phyloP scores from a whole-genome alignment of 1,140 invertebrate species.

The Saxidomus purpurata region DNA sequence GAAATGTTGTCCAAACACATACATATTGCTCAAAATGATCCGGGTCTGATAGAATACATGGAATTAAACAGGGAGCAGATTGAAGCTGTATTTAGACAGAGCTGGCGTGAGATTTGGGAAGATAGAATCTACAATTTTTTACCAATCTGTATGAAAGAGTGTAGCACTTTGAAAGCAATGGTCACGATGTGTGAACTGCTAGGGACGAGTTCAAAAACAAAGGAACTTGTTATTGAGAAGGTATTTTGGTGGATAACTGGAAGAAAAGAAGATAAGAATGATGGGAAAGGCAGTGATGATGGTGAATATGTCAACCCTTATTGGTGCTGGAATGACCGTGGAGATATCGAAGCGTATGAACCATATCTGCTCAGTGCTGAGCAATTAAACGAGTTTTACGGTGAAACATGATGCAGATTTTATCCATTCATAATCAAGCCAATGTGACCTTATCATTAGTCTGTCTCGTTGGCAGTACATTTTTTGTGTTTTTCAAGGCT shows the following conservation, averaged over 20 bases:
- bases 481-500: too few species aligned
- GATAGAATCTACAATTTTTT: neutral
- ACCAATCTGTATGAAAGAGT: neutral
- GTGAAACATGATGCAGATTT: too few species aligned
- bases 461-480: too few species aligned
- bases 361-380: neutral
- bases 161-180: neutral
- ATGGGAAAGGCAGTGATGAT: neutral
- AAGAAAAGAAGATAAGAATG: neutral
- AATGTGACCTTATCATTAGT: too few species aligned
- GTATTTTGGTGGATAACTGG: neutral
- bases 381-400: neutral
- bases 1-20: neutral
- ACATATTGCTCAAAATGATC: neutral
- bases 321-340: neutral
- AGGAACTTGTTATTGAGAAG: neutral
- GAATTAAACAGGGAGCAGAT: neutral
- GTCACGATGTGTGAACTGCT: neutral
- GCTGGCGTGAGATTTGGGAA: neutral
- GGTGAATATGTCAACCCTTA: neutral
- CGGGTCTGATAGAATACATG: neutral
- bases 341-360: neutral
- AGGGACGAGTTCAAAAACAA: neutral
- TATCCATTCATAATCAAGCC: too few species aligned
- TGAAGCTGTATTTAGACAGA: neutral